Percentiles rank a stretch among this genome's conserved stretches.
Evolutionary conservation across 1,140 invertebrate genomes (phyloP).

Genomic region (Patella vulgata): DNA sequence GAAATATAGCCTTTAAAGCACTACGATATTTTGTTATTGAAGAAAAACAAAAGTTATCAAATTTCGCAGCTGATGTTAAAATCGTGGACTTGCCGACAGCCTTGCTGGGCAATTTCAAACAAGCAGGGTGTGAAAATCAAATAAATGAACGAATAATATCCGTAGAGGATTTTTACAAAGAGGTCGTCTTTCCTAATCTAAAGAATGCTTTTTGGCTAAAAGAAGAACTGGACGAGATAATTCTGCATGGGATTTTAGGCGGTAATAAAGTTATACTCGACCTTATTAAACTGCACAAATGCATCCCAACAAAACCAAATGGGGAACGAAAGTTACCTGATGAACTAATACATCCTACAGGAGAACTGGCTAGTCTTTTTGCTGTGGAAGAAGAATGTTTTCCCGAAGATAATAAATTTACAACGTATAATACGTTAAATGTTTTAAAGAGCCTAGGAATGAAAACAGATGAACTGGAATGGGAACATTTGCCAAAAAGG

Average conservation of each 20-base stretch:
- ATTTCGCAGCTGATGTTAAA: no score
- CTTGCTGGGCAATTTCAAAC: no score
- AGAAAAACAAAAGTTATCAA: constrained; percentile 16
- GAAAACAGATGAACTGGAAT: constrained; percentile 19
- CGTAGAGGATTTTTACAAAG: no score
- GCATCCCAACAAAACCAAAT: constrained; percentile 22
- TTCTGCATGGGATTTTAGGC: neutral
- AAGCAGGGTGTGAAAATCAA: no score
- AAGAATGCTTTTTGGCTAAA: no score
- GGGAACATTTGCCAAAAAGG: constrained; percentile 24
- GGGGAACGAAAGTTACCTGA: constrained; percentile 17
- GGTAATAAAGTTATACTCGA: neutral
- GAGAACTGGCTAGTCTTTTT: constrained; percentile 8
- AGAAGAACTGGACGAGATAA: constrained; percentile 1
- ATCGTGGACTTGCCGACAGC: no score
- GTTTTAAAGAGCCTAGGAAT: constrained; percentile 26
- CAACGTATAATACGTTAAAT: neutral
- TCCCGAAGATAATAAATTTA: constrained; percentile 18
- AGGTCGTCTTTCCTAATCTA: no score
- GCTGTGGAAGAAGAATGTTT: constrained; percentile 10
- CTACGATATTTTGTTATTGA: no score
- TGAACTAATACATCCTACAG: constrained; percentile 19
- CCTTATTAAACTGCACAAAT: constrained; percentile 2
- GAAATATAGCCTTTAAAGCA: constrained; percentile 10
- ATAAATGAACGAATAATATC: no score